Percentiles rank a stretch among this genome's conserved stretches.
Conservation (phyloP, 2,113 vertebrate genomes). For the Neogobius melanostomus region DNA sequence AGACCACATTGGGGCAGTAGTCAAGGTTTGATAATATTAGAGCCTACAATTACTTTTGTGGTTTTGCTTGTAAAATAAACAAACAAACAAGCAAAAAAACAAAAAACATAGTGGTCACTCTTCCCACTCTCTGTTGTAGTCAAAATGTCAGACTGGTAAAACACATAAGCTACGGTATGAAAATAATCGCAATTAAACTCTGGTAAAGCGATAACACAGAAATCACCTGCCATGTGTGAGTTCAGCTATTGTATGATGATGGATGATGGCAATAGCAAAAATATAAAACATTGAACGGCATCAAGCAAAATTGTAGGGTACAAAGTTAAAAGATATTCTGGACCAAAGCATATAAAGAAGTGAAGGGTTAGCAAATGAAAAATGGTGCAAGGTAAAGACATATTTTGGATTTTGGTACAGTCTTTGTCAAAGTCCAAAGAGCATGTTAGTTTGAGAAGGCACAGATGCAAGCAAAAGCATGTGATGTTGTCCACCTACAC, state of each 20-base stretch:
- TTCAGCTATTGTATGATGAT: neutral
- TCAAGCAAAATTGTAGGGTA: neutral
- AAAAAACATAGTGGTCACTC: neutral
- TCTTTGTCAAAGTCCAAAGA: slow-evolving; percentile 19
- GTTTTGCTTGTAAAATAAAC: neutral
- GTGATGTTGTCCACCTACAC: slow-evolving; percentile 21
- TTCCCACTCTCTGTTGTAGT: neutral
- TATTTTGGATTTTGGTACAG: slow-evolving; percentile 20
- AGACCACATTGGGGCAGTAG: neutral
- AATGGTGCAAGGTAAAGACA: neutral
- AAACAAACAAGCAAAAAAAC: neutral
- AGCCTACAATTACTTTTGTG: neutral
- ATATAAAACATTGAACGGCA: neutral
- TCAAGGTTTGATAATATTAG: neutral
- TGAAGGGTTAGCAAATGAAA: neutral
- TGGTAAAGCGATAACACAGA: too few species aligned
- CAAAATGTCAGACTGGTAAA: too few species aligned
- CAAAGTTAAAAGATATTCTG: too few species aligned
- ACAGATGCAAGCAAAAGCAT: slow-evolving; percentile 11
- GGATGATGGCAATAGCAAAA: neutral
- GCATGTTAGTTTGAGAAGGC: slow-evolving; percentile 12
- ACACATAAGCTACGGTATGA: too few species aligned
- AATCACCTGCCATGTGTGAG: neutral
- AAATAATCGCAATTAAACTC: too few species aligned
- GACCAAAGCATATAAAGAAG: neutral